A percentile compares a stretch with the other conserved stretches of the same genome.
These are phyloP conservation scores for Limonius californicus DNA, from an alignment of 1,140 invertebrate species.

Conservation along the genomic window DNA sequence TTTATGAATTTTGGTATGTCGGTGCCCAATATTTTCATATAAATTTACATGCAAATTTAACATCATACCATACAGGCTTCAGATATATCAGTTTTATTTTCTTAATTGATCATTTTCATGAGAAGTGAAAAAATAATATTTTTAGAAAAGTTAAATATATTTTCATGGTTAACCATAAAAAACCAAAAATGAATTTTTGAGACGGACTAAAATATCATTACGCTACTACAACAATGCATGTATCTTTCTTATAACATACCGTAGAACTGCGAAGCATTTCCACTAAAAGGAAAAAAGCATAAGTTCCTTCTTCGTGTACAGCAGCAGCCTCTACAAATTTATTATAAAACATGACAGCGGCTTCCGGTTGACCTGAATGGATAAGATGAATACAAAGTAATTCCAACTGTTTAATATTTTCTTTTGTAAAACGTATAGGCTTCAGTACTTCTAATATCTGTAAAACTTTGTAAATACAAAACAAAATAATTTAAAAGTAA, in stretches of 20 bases:
- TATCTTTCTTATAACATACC: conserved; percentile 23
- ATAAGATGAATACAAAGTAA: conserved; percentile 35
- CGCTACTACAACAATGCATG: neutral
- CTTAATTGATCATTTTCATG: too few species aligned
- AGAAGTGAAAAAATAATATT: too few species aligned
- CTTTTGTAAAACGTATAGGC: conserved; percentile 6
- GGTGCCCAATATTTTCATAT: too few species aligned
- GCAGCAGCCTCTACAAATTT: conserved; percentile 19
- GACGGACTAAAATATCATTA: neutral
- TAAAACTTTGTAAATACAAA: neutral
- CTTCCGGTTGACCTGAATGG: conserved; percentile 28
- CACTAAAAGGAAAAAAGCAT: conserved; percentile 26
- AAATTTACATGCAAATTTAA: too few species aligned
- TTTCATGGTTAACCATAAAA: too few species aligned
- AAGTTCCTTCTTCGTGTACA: conserved; percentile 16
- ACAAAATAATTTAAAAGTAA: conserved; percentile 6
- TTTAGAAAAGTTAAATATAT: too few species aligned
- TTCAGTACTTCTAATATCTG: conserved; percentile 9
- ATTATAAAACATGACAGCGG: conserved; percentile 32
- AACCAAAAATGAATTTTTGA: too few species aligned
- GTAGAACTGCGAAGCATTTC: conserved; percentile 35
- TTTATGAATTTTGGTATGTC: too few species aligned
- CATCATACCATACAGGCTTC: too few species aligned
- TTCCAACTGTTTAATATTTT: conserved; percentile 27
- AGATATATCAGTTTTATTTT: too few species aligned